phyloP scores from a whole-genome alignment of 2,113 vertebrate species.

The Gnathonemus echidnorhynchus region DNA sequence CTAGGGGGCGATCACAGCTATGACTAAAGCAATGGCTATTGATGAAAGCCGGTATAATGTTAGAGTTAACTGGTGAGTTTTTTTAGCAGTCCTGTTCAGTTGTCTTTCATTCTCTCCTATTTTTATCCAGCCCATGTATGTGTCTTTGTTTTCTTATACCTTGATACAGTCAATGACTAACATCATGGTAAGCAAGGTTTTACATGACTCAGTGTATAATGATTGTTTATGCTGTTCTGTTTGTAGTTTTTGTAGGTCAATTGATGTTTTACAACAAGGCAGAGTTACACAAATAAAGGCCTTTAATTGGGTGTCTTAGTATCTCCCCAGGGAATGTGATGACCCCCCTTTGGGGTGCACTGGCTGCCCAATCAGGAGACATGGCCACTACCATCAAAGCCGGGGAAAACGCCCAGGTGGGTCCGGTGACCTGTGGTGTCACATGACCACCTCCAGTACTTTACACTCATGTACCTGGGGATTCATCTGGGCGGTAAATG shows the following conservation, averaged over 20 bases:
- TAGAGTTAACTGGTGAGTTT: slow-evolving; percentile 70
- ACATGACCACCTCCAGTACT: background rate
- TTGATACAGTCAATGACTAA: background rate
- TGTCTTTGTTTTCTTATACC: background rate
- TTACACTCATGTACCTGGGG: background rate
- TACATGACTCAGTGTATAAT: background rate
- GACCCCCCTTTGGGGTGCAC: slow-evolving; percentile 67
- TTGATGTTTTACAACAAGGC: background rate
- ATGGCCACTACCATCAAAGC: slow-evolving; percentile 44
- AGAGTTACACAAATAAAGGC: background rate
- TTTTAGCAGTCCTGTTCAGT: background rate
- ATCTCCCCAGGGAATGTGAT: slow-evolving; percentile 73
- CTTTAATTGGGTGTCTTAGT: slow-evolving; percentile 36
- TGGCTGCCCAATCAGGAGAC: slow-evolving; percentile 48
- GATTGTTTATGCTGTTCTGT: background rate
- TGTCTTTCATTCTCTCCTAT: background rate
- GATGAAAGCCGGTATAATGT: slow-evolving; percentile 69
- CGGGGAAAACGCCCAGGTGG: slow-evolving; percentile 59
- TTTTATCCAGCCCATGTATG: background rate
- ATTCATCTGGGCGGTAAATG: background rate
- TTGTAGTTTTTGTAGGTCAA: background rate
- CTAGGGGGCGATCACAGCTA: slow-evolving; percentile 68
- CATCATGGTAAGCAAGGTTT: background rate
- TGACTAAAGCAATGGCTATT: slow-evolving; percentile 78
- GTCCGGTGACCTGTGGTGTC: background rate